phyloP scores from a whole-genome alignment of 2,113 vertebrate species.

The Asarcornis scutulata region DNA sequence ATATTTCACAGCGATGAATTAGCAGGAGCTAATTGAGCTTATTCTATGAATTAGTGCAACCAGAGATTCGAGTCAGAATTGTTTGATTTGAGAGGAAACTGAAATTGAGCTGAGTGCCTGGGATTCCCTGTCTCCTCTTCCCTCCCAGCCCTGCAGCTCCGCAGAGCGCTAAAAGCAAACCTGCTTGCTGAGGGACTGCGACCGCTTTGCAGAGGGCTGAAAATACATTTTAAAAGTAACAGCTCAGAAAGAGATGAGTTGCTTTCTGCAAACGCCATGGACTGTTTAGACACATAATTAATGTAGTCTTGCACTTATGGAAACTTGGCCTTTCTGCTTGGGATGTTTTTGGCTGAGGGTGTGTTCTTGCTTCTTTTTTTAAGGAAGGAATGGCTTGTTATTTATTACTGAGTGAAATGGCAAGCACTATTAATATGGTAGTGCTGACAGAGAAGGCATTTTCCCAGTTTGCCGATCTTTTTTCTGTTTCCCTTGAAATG shows the following conservation, averaged over 20 bases:
- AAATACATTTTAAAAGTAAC: neutral
- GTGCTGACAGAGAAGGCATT: constrained; percentile 56
- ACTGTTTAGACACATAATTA: constrained; percentile 35
- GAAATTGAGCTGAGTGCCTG: neutral
- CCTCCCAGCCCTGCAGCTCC: neutral
- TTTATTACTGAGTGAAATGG: constrained; percentile 28
- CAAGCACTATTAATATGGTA: constrained; percentile 29
- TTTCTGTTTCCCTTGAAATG: constrained; percentile 12
- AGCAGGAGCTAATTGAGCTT: neutral
- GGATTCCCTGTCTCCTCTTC: neutral
- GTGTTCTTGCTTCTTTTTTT: constrained; percentile 8
- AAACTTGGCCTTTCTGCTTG: constrained; percentile 62
- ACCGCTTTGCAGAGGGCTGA: neutral
- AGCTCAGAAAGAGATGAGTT: neutral
- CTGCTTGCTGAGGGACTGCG: neutral
- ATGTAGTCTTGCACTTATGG: constrained; percentile 4
- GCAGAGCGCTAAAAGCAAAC: neutral
- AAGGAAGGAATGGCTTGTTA: constrained; percentile 32
- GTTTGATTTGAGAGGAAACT: neutral
- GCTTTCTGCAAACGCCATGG: neutral
- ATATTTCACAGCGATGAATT: neutral
- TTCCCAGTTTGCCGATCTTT: constrained; percentile 9
- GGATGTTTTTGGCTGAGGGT: constrained; percentile 40
- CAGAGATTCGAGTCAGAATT: neutral
- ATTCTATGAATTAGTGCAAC: neutral